Base-by-base conservation (phyloP, 37 sponge, comb jelly and placozoan genomes). In the Amphimedon queenslandica region DNA sequence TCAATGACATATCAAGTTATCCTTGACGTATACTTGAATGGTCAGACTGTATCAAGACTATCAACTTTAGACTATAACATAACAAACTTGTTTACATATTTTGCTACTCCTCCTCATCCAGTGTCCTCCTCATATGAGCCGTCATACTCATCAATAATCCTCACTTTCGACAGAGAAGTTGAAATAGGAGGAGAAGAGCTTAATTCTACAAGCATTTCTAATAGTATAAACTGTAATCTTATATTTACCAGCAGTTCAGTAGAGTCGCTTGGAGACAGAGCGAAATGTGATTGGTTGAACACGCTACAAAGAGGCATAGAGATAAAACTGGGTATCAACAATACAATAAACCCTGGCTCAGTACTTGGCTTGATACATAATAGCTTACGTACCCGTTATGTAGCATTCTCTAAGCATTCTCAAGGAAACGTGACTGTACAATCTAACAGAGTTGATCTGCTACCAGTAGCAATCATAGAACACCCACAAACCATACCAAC, bases 91-190 rank as follows among this genome's bases (percentile, higher is more conserved):
- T 80, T 90, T 56, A 84, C 78, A 0, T 90, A 80, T 68, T 84
- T 73, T 58, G 69, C 77, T 41, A 36, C 85, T 18, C 66, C 90
- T 57, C 90, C 90, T 2, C 2, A 11, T 8, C 31, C 71, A 0
- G 10, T 16, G 0, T 60, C 57, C 0, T 35, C 57, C 35, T 27
- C 23, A 3, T 90, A 80, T 70, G 43, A 53, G 20, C 65, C 82
- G 2, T 84, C 90, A 35, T 77, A 76, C 42, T 61, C 85, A 0
- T 30, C 23, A 16, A 69, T 90, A 1, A 10, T 71, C 27, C 56
- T 90, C 25, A 4, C 10, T 32, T 90, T 90, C 55, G 90, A 90
- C 77, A 37, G 85, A 77, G 85, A 80, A 64, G 82, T 90, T n/a
- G 90, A 90, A 64, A 64, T 84, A 1, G 85, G 90, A 18, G 74